Evolutionary conservation across 1,140 invertebrate genomes (phyloP).

Genomic region (Atta colombica): DNA sequence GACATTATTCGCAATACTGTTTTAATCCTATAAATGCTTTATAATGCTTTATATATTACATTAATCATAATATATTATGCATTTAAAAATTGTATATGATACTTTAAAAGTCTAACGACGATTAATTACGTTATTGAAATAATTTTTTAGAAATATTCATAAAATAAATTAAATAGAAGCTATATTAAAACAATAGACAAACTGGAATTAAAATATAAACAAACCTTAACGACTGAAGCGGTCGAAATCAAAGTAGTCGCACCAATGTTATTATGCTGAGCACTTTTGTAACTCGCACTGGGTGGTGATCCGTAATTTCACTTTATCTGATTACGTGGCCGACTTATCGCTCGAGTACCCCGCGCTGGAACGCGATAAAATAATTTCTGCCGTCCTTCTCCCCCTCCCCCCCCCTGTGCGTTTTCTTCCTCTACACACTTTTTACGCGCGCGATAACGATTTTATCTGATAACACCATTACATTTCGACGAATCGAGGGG

Average conservation of each 20-base stretch:
- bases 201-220: neutral
- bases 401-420: no score
- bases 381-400: slow-evolving; percentile 34
- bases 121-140: neutral
- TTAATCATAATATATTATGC: neutral
- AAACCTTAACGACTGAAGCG: neutral
- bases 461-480: slow-evolving; percentile 56
- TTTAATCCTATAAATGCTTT: neutral
- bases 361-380: slow-evolving; percentile 28
- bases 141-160: neutral
- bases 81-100: neutral
- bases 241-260: neutral
- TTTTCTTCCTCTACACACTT: slow-evolving; percentile 27
- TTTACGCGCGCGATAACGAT: slow-evolving; percentile 44
- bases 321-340: slow-evolving; percentile 61
- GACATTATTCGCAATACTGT: neutral
- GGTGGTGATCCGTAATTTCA: slow-evolving; percentile 52
- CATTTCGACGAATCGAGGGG: slow-evolving; percentile 40
- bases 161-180: neutral
- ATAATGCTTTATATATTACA: neutral
- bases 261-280: neutral
- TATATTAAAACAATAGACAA: neutral
- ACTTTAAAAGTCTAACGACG: neutral
- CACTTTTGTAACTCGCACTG: slow-evolving; percentile 42
- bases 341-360: slow-evolving; percentile 57